Conservation (phyloP, 2,113 vertebrate species). For the Tauraco erythrolophus region DNA sequence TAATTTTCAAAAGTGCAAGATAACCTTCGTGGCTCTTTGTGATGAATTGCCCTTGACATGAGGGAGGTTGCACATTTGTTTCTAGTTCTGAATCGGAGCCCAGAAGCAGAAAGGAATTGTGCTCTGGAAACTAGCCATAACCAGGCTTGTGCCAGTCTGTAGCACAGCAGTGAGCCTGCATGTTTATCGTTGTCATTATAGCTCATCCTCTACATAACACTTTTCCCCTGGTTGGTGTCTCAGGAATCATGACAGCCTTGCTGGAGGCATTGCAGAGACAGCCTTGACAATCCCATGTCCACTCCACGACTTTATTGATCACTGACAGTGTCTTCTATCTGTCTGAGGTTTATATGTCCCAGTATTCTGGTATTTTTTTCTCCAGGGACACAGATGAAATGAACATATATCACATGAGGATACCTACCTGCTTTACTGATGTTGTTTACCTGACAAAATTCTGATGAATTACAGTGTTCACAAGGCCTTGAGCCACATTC, state of each 20-base stretch:
- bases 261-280: not conserved
- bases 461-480: not conserved
- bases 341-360: not conserved
- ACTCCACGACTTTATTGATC: not conserved
- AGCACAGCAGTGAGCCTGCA: not conserved
- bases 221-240: not conserved
- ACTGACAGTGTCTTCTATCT: not conserved
- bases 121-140: conserved; percentile 4
- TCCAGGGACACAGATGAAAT: not conserved
- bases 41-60: conserved; percentile 14
- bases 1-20: not conserved
- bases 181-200: not conserved
- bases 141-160: not conserved
- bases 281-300: not conserved
- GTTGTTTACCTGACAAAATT: not conserved
- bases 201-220: not conserved
- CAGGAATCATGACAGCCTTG: not conserved
- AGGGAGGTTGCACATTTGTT: conserved; percentile 12
- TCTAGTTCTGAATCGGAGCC: conserved; percentile 14
- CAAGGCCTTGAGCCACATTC: not conserved
- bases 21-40: not conserved
- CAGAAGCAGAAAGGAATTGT: conserved; percentile 16
- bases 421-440: not conserved
- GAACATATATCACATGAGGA: not conserved
- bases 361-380: not conserved